Evolutionary conservation across 2,888 invertebrate species (phyloP), one percentile per base, ranked within the genome.

Genomic region (Sericinus montela): DNA sequence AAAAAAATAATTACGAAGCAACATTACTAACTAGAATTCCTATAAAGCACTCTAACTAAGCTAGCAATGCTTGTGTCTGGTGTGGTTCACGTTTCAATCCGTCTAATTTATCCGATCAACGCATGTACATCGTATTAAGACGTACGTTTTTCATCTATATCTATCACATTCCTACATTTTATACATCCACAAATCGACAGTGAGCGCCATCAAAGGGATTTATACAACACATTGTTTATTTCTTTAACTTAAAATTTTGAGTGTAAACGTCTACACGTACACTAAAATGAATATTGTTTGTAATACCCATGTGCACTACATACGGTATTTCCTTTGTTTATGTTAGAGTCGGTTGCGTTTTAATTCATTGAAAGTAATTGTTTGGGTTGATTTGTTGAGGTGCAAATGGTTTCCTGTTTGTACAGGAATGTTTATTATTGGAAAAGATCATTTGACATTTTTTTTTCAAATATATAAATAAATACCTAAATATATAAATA

Each of bases 281-380:
- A 34, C 32, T 39, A 39, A 38, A 32, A 45, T 38, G 23, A 45
- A 45, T 45, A 37, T 46, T 46, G 45, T 46, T 39, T 44, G 44
- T 44, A 36, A 32, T 13, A 25, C 5, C 1, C 39, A 35, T 43
- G 43, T 35, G 29, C n/a, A 19, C 38, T 13, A 7, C 16, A 6
- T 7, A 25, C 40, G 32, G 23, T 0, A 25, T 19, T 44, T 25
- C 15, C 44, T 6, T 19, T 41, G 40, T 41, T 47, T 41, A 47
- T 29, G 11, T 13, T 11, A 0, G 36, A 6, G 4, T n/a, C 29
- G 29, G n/a, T 29, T 19, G n/a, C 3, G 9, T 1, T 10, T 10
- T 6, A 25, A 7, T 25, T 38, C 9, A 11, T 19, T 32, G 32
- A 11, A 42, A 13, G 11, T 8, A 25, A 45, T 47, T 35, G 40